Conservation (phyloP, 2,888 invertebrate genomes). For the Pecten maximus region DNA sequence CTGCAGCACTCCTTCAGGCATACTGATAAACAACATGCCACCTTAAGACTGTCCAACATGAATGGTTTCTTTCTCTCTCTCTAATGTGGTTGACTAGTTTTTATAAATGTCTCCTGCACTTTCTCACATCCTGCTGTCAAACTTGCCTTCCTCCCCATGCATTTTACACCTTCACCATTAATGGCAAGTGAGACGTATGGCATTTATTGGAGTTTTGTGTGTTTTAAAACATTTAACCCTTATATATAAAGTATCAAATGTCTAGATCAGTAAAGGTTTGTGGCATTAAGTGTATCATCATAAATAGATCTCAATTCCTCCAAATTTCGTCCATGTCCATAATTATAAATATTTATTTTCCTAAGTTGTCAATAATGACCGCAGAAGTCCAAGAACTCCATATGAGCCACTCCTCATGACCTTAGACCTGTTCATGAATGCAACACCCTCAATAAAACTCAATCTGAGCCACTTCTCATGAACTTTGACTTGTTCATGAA, state of each 20-base stretch:
- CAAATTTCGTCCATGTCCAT: no score
- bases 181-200: neutral
- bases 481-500: no score
- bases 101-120: neutral
- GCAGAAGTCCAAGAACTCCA: no score
- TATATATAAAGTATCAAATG: neutral
- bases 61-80: neutral
- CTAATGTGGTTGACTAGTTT: neutral
- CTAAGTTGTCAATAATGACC: no score
- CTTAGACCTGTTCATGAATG: no score
- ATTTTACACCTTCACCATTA: neutral
- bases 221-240: neutral
- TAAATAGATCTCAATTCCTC: no score
- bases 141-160: neutral
- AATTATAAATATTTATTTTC: no score
- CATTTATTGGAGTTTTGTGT: neutral
- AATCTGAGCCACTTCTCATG: no score
- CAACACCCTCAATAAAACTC: no score
- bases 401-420: no score
- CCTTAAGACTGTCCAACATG: neutral
- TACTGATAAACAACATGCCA: neutral
- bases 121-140: neutral
- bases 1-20: neutral
- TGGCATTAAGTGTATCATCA: no score
- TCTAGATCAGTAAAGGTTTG: neutral